These are phyloP conservation scores for Porites rus DNA, from an alignment of 92 coral and sea anemone species.

Conservation along the genomic window DNA sequence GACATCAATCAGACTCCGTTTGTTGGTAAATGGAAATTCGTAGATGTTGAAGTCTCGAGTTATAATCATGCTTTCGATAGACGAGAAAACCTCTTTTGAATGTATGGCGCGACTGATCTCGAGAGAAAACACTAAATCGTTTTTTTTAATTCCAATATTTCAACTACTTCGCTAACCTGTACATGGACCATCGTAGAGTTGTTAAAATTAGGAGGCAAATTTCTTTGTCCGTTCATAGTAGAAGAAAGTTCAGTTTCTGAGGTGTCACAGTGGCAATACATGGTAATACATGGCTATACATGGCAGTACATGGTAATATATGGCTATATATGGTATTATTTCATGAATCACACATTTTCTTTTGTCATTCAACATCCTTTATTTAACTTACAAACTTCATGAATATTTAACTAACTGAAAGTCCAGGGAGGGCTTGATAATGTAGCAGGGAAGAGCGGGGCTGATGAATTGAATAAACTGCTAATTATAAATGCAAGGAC, in stretches of 20 bases:
- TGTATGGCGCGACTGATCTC: conserved; percentile 54
- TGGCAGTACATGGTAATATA: too few species aligned
- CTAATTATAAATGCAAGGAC: too few species aligned
- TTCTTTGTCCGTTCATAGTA: background rate
- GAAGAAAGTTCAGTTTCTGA: background rate
- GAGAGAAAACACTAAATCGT: conserved; percentile 30
- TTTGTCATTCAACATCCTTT: too few species aligned
- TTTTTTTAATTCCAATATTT: conserved; percentile 22
- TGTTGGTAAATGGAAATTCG: conserved; percentile 59
- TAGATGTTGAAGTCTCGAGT: conserved; percentile 54
- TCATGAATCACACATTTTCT: too few species aligned
- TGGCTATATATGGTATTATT: too few species aligned
- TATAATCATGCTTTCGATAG: conserved; percentile 49
- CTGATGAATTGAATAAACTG: too few species aligned
- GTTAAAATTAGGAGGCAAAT: background rate
- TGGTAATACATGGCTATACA: too few species aligned
- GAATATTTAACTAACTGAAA: too few species aligned
- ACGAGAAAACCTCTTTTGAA: conserved; percentile 43
- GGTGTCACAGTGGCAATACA: background rate
- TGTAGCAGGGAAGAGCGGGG: too few species aligned
- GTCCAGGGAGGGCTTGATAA: too few species aligned
- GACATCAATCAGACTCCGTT: conserved; percentile 22
- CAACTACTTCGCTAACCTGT: background rate
- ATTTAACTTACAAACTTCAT: too few species aligned
- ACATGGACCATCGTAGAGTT: background rate